Evolutionary conservation across 2,113 vertebrate genomes (phyloP).

Genomic region (Ellobius talpinus): DNA sequence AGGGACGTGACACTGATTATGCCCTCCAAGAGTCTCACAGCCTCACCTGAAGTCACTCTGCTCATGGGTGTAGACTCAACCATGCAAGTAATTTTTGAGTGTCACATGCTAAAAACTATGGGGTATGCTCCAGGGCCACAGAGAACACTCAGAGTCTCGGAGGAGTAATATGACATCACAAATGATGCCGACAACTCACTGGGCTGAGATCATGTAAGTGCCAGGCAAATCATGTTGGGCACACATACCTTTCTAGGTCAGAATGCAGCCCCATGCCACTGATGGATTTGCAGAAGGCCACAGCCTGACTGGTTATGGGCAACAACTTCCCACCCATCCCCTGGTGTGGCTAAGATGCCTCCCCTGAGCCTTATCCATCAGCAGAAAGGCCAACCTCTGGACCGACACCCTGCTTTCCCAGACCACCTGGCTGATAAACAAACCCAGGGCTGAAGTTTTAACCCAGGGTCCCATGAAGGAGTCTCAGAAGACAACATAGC

Average conservation of each 20-base stretch:
- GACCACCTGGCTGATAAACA: not conserved
- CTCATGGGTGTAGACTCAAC: not conserved
- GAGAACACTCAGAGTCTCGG: fast-evolving
- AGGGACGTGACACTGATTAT: not conserved
- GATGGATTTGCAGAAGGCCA: not conserved
- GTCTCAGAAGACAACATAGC: not conserved
- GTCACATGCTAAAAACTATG: fast-evolving
- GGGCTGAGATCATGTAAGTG: fast-evolving
- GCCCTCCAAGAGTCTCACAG: not conserved
- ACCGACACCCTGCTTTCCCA: not conserved
- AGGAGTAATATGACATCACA: not conserved
- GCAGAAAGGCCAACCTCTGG: not conserved
- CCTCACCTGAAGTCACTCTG: not conserved
- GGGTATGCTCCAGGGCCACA: not conserved
- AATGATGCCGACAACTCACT: not conserved
- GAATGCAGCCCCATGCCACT: not conserved
- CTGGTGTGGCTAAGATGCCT: not conserved
- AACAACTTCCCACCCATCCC: fast-evolving
- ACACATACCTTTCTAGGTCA: not conserved
- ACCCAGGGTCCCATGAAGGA: not conserved
- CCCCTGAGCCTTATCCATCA: not conserved
- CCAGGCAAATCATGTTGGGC: fast-evolving
- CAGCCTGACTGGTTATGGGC: not conserved
- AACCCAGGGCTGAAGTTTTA: not conserved
- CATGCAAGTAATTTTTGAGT: not conserved